phyloP scores from a whole-genome alignment of 2,888 invertebrate species.

The Brassicogethes aeneus region DNA sequence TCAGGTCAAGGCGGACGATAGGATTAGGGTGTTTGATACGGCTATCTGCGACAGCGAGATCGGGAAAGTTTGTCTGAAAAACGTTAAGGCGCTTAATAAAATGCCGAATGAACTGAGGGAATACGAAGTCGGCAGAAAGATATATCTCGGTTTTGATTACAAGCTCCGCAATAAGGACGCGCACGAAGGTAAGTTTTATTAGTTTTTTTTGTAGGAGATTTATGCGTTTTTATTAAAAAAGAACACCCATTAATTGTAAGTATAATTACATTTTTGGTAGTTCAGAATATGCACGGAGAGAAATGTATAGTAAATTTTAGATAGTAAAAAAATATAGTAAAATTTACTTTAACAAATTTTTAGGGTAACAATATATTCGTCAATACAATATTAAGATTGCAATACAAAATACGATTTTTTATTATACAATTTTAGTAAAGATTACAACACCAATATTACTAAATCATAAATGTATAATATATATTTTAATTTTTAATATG shows the following conservation, averaged over 20 bases:
- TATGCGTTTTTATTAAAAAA: conserved; percentile 5
- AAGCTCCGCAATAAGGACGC: conserved; percentile 24
- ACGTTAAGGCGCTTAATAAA: conserved; percentile 46
- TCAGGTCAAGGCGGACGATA: conserved; percentile 7
- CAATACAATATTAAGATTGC: too few species aligned
- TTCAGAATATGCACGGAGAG: too few species aligned
- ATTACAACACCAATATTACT: too few species aligned
- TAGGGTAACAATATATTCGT: too few species aligned
- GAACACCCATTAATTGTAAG: conserved; percentile 3
- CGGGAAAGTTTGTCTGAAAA: conserved; percentile 50
- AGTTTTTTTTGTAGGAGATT: neutral
- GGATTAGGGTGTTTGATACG: conserved; percentile 27
- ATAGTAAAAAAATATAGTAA: too few species aligned
- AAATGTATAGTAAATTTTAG: too few species aligned
- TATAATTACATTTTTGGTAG: conserved; percentile 16
- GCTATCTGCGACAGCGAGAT: conserved; percentile 32
- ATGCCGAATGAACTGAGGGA: conserved; percentile 45
- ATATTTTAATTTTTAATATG: too few species aligned
- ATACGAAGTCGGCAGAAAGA: conserved; percentile 43
- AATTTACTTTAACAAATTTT: too few species aligned
- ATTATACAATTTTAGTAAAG: too few species aligned
- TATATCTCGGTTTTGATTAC: conserved; percentile 64
- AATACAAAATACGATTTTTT: too few species aligned
- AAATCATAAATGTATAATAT: too few species aligned
- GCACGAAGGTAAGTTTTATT: conserved; percentile 15